Percentiles rank a stretch among this genome's conserved stretches.
Evolutionary conservation across 1,140 invertebrate species (phyloP).

Genomic region (Tetragnatha versicolor): DNA sequence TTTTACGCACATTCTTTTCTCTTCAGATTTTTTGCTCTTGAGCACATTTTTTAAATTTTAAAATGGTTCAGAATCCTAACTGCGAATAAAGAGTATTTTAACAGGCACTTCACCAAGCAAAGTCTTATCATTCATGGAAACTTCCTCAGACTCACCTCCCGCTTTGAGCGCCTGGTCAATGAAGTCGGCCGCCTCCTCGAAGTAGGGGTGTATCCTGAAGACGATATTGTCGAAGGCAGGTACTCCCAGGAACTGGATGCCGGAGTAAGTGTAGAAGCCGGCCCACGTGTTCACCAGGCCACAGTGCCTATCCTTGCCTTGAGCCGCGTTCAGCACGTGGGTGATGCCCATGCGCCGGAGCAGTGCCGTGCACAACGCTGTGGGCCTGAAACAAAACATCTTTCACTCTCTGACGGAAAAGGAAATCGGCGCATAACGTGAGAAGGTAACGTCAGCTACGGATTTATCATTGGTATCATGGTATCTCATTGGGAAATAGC

Average conservation of each 20-base stretch:
- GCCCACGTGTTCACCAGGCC: conserved; percentile 63
- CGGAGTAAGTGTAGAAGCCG: conserved; percentile 75
- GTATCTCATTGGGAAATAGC: no score
- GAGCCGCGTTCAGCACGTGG: conserved; percentile 64
- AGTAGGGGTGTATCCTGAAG: conserved; percentile 80
- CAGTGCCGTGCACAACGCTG: conserved; percentile 62
- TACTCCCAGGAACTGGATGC: conserved; percentile 81
- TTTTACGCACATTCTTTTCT: no score
- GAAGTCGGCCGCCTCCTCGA: conserved; percentile 79
- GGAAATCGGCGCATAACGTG: no score
- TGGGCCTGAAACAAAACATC: conserved; percentile 61
- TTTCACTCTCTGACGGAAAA: no score
- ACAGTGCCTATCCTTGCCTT: conserved; percentile 61
- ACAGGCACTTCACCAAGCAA: no score
- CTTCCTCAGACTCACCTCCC: conserved; percentile 60
- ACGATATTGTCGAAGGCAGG: conserved; percentile 77
- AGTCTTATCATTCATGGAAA: not conserved
- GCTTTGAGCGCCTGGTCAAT: conserved; percentile 77
- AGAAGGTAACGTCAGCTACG: no score
- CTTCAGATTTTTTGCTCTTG: no score
- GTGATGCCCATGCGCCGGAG: conserved; percentile 64
- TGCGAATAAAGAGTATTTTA: no score
- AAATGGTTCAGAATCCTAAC: no score
- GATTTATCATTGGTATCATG: no score
- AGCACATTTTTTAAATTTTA: no score